A percentile compares a stretch with the other conserved stretches of the same genome.
Conservation (phyloP, 1,140 invertebrate species). For the Andrena cerasifolii region DNA sequence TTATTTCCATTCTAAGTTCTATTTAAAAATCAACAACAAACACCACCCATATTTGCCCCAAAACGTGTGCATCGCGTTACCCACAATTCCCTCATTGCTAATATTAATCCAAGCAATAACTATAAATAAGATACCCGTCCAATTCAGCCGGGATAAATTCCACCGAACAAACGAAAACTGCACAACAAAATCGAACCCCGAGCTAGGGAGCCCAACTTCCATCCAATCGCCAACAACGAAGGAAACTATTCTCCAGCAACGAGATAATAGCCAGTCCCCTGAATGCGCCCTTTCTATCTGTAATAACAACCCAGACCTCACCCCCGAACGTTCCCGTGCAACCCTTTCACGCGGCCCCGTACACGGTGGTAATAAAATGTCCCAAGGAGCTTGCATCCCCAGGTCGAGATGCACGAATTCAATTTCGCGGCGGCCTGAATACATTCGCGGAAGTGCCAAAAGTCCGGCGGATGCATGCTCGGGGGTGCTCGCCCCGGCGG, state of each 20-base stretch:
- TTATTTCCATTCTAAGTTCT: no score
- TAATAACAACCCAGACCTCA: neutral
- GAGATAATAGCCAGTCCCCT: neutral
- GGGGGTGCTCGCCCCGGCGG: neutral
- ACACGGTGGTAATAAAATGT: slow-evolving; percentile 26
- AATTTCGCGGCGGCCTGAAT: slow-evolving; percentile 36
- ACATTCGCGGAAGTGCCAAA: slow-evolving; percentile 26
- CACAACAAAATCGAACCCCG: no score
- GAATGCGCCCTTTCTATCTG: neutral
- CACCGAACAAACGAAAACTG: no score
- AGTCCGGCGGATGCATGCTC: slow-evolving; percentile 18
- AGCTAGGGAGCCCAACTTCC: no score
- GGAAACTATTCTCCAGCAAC: neutral
- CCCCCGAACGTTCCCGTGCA: no score
- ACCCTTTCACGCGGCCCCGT: neutral
- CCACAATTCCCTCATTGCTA: no score
- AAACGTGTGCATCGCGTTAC: no score
- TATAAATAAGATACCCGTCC: no score
- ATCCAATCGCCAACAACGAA: neutral
- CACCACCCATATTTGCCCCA: no score
- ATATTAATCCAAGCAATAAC: no score
- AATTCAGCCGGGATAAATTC: no score
- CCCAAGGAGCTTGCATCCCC: neutral
- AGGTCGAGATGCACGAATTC: slow-evolving; percentile 21
- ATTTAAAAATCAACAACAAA: no score